Percentiles rank a stretch among this genome's conserved stretches.
These are phyloP conservation scores for Grammomys dolichurus DNA, from an alignment of 2,113 vertebrate genomes.

Conservation along the genomic window DNA sequence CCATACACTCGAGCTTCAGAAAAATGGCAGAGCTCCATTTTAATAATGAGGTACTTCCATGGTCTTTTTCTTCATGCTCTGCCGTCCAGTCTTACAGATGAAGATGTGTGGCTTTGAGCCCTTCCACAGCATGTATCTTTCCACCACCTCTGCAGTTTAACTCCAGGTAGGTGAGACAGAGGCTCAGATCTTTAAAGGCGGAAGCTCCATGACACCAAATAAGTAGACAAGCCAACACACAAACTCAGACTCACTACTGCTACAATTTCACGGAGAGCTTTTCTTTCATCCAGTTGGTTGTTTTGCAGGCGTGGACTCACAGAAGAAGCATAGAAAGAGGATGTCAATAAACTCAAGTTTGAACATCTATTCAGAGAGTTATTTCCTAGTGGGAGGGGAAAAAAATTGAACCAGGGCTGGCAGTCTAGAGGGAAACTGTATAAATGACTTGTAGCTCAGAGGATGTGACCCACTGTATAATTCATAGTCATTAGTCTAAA, in stretches of 20 bases:
- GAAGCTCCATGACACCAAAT: not conserved
- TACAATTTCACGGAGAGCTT: slow-evolving; percentile 47
- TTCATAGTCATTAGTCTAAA: slow-evolving; percentile 91
- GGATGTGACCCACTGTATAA: slow-evolving; percentile 90
- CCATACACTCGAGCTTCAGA: not conserved
- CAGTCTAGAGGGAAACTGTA: slow-evolving; percentile 85
- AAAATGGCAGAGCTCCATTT: slow-evolving; percentile 18
- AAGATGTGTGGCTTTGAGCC: not conserved
- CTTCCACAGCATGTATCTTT: not conserved
- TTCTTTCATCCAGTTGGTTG: not conserved
- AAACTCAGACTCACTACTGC: not conserved
- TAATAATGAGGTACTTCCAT: not conserved
- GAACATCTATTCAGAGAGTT: slow-evolving; percentile 82
- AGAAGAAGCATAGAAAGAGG: slow-evolving; percentile 78
- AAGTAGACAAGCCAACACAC: not conserved
- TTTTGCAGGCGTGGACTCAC: slow-evolving; percentile 77
- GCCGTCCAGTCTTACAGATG: too few species aligned
- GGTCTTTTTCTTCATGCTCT: slow-evolving; percentile 45
- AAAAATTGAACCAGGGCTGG: slow-evolving; percentile 69
- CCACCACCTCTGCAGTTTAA: not conserved
- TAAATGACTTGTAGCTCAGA: slow-evolving; percentile 91
- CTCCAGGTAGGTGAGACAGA: not conserved
- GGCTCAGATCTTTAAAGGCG: slow-evolving; percentile 41
- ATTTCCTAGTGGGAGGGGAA: slow-evolving; percentile 80
- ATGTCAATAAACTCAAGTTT: slow-evolving; percentile 84